Evolutionary conservation across 2,113 vertebrate species (phyloP).

Genomic region (Nycticryphes semicollaris): DNA sequence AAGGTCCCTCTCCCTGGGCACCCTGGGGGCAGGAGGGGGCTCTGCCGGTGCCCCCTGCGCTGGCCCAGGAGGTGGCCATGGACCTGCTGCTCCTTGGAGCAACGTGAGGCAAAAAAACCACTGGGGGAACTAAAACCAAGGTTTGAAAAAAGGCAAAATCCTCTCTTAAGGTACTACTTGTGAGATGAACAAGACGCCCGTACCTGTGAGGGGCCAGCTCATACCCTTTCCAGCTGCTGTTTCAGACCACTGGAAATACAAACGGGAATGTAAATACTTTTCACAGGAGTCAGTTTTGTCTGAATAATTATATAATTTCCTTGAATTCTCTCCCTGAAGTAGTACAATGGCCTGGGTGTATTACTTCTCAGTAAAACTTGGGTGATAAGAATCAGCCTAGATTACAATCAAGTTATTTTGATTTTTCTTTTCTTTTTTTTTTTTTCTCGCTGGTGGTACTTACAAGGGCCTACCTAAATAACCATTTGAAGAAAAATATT

Average conservation of each 20-base stretch:
- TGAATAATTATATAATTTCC: constrained; percentile 40
- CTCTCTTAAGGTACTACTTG: neutral
- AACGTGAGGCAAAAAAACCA: rapidly evolving
- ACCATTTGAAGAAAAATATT: neutral
- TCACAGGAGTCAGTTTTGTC: constrained; percentile 2
- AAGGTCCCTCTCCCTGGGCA: neutral
- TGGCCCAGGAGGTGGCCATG: rapidly evolving
- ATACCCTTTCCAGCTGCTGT: neutral
- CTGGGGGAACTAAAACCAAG: neutral
- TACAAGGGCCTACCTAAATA: neutral
- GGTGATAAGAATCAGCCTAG: neutral
- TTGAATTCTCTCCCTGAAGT: constrained; percentile 20
- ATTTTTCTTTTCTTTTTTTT: neutral
- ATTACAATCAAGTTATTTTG: neutral
- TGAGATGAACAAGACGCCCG: rapidly evolving
- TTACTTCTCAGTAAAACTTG: neutral
- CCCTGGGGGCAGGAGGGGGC: neutral
- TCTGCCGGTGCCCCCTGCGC: neutral
- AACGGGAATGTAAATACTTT: neutral
- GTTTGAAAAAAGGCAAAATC: neutral
- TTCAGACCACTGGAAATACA: neutral
- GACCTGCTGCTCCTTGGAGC: neutral
- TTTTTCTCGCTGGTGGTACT: neutral
- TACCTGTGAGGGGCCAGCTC: neutral
- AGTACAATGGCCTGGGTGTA: constrained; percentile 22